A percentile compares a stretch with the other conserved stretches of the same genome.
phyloP scores from a whole-genome alignment of 2,113 vertebrate species.

The Burhinus oedicnemus region DNA sequence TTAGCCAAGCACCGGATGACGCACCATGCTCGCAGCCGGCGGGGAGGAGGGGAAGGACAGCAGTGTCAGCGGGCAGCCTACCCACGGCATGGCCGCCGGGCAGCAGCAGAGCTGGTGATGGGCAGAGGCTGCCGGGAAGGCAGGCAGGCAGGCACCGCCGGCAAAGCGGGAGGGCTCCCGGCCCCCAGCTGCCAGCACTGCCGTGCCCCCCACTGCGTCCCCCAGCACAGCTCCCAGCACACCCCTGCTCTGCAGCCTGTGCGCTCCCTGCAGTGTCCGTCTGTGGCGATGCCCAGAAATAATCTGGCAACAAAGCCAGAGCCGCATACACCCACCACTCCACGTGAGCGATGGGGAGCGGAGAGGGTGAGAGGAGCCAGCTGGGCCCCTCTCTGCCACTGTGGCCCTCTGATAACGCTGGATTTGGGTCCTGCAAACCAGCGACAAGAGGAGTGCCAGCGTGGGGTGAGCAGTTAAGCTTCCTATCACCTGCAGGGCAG shows the following conservation, averaged over 20 bases:
- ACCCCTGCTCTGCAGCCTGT: neutral
- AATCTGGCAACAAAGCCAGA: neutral
- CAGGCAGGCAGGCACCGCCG: neutral
- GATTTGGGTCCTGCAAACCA: slow-evolving; percentile 10
- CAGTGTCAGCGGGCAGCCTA: neutral
- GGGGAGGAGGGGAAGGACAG: neutral
- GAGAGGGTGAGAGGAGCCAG: neutral
- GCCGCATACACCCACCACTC: neutral
- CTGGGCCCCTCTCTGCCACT: neutral
- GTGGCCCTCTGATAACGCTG: slow-evolving; percentile 23
- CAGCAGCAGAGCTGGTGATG: neutral
- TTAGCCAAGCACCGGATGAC: neutral
- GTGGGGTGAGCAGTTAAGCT: neutral
- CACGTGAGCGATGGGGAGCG: neutral
- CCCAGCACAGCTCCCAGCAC: neutral
- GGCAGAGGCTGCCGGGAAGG: neutral
- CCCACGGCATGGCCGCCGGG: neutral
- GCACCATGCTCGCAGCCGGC: neutral
- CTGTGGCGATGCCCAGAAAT: slow-evolving; percentile 31
- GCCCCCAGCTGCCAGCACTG: neutral
- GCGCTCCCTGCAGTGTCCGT: neutral
- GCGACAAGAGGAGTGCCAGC: slow-evolving; percentile 13
- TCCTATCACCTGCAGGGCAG: slow-evolving; percentile 3
- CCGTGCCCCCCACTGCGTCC: neutral
- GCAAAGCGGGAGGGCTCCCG: neutral